Evolutionary conservation across 2,888 invertebrate species (phyloP).

Genomic region (Spialia ferax): DNA sequence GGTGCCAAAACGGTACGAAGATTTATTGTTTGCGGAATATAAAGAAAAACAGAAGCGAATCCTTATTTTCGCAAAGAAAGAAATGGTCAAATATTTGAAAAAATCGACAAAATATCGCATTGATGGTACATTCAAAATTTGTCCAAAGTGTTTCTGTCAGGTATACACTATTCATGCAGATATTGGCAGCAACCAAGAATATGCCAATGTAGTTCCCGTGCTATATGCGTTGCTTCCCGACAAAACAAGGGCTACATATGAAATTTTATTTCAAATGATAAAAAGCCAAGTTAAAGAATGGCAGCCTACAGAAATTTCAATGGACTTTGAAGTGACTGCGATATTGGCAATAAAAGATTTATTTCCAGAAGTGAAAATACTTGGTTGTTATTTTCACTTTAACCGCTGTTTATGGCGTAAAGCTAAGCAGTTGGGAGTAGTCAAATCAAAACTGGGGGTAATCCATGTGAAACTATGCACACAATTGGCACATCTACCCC

Average conservation of each 20-base stretch:
- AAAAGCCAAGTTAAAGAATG: slow-evolving; percentile 43
- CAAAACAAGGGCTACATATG: slow-evolving; percentile 39
- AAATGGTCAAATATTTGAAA: slow-evolving; percentile 4
- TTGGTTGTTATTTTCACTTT: slow-evolving; percentile 24
- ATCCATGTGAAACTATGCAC: slow-evolving; percentile 25
- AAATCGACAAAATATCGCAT: slow-evolving; percentile 4
- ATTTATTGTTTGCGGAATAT: slow-evolving; percentile 4
- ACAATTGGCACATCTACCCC: slow-evolving; percentile 11
- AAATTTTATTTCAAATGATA: slow-evolving; percentile 42
- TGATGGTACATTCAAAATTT: slow-evolving; percentile 43
- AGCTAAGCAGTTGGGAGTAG: slow-evolving; percentile 16
- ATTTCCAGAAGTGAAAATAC: slow-evolving; percentile 32
- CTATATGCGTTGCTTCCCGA: slow-evolving; percentile 45
- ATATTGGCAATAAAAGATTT: slow-evolving; percentile 28
- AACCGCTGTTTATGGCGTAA: slow-evolving; percentile 21
- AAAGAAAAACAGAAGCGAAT: slow-evolving; percentile 4
- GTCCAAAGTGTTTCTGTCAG: slow-evolving; percentile 40
- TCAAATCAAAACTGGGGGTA: slow-evolving; percentile 9
- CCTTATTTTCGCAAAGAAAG: slow-evolving; percentile 4
- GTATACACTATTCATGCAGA: slow-evolving; percentile 43
- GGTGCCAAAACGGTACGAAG: slow-evolving; percentile 4
- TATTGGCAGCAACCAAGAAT: slow-evolving; percentile 43
- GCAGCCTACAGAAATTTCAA: slow-evolving; percentile 26
- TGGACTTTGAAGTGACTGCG: slow-evolving; percentile 42
- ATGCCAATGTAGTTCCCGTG: slow-evolving; percentile 42